These are phyloP conservation scores for Bemisia tabaci DNA, from an alignment of 1,140 invertebrate species.

Conservation along the genomic window DNA sequence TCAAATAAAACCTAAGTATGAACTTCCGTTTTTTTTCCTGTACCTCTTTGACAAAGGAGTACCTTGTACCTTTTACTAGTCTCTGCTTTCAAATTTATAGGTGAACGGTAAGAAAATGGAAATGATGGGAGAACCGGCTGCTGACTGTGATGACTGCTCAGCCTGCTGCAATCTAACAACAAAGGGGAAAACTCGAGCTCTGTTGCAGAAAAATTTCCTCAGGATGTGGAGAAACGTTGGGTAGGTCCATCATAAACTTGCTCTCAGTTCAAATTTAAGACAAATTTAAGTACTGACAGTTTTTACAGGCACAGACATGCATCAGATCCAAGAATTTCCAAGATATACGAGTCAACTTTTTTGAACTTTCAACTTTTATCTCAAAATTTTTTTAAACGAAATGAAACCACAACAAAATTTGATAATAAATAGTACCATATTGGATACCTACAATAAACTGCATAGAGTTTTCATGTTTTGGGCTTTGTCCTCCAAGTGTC, in stretches of 20 bases:
- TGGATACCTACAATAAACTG: too few species aligned
- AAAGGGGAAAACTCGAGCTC: conserved; percentile 47
- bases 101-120: conserved; percentile 10
- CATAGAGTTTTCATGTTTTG: too few species aligned
- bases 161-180: conserved; percentile 37
- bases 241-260: too few species aligned
- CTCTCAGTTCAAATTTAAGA: neutral
- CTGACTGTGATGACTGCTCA: conserved; percentile 38
- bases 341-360: too few species aligned
- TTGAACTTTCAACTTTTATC: too few species aligned
- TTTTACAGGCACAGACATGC: neutral
- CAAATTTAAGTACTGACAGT: neutral
- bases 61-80: neutral
- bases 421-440: too few species aligned
- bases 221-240: conserved; percentile 82
- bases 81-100: neutral
- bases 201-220: conserved; percentile 84
- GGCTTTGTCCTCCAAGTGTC: too few species aligned
- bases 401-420: too few species aligned
- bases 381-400: too few species aligned
- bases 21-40: too few species aligned
- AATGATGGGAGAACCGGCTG: conserved; percentile 22
- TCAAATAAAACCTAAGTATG: too few species aligned
- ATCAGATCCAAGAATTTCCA: neutral
- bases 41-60: too few species aligned